Base-by-base conservation (phyloP, 2,888 invertebrate species). In the Diarsia mendica region DNA sequence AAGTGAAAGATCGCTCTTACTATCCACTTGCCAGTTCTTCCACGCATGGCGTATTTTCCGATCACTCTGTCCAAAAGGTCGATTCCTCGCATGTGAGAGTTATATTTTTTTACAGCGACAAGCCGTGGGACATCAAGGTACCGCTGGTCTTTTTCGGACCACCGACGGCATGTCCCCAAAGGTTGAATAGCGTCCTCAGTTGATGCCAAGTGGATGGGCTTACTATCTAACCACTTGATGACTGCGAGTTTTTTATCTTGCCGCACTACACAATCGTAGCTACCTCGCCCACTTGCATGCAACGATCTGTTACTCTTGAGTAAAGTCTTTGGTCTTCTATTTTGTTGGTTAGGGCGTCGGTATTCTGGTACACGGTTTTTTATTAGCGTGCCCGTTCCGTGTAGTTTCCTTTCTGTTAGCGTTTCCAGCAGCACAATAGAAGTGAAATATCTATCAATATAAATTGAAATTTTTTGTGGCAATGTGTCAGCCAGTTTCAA, bases 1-100 rank as follows among this genome's bases (percentile, higher is more conserved):
- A 66, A 49, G 49, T 66, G 49, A 49, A 33, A 51, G 18, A 51
- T 66, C 20, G 66, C 66, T 51, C 28, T 28, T 18, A 66, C 48
- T 49, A 28, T 66, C 66, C 49, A 51, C 13, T 66, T 51, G 20
- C 66, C 66, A 20, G 66, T 49, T 66, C 49, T 66, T 66, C 49
- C 66, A 11, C 66, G 66, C 66, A 66, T 66, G 18, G 66, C 20
- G 20, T 66, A 49, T 49, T 66, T 66, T 33, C 49, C 49, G 33
- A 51, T 66, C 20, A 66, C 20, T 11, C 49, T 10, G 13, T 33
- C 66, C 20, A 66, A 51, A 18, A 66, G 28, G 13, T 66, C 49
- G 4, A 51, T 49, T 23, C 39, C 39, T 48, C 65, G 28, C 65
- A 48, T 65, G 18, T 65, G 5, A 4, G 18, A 18, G 11, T 65